A percentile compares a stretch with the other conserved stretches of the same genome.
phyloP scores from a whole-genome alignment of 2,888 invertebrate species.

The Trissonchulus sp. region DNA sequence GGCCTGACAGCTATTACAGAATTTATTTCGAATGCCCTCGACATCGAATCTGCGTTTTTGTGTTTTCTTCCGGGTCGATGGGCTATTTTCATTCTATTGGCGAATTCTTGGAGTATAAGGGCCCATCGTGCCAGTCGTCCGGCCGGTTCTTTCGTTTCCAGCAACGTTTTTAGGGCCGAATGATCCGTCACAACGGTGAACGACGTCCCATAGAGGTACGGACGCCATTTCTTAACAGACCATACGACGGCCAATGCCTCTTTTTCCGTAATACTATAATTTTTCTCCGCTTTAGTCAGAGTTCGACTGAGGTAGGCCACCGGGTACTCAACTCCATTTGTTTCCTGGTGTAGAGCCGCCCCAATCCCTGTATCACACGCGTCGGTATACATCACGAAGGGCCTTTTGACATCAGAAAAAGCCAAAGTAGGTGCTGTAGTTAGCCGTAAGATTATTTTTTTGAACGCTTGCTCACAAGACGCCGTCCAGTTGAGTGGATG shows the following conservation, averaged over 20 bases:
- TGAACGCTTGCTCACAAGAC: background rate
- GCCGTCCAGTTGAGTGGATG: background rate
- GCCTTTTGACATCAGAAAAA: slow-evolving; percentile 9
- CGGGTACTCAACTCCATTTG: slow-evolving; percentile 3
- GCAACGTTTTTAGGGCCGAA: slow-evolving; percentile 24
- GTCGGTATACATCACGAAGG: slow-evolving; percentile 21
- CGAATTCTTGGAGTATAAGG: slow-evolving; percentile 4
- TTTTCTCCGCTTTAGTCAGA: slow-evolving; percentile 24
- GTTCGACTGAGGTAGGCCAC: slow-evolving; percentile 32
- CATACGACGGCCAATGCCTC: slow-evolving; percentile 35
- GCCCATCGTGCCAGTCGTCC: slow-evolving; percentile 13
- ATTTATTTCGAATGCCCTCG: too few species aligned
- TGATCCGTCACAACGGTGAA: slow-evolving; percentile 26
- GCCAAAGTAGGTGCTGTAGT: too few species aligned
- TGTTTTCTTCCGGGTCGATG: background rate
- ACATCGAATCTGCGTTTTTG: slow-evolving; percentile 14
- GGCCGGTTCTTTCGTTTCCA: background rate
- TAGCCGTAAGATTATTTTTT: background rate
- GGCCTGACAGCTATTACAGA: too few species aligned
- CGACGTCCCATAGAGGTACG: slow-evolving; percentile 7
- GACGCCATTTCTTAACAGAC: slow-evolving; percentile 30
- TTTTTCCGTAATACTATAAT: slow-evolving; percentile 33
- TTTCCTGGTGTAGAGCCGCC: too few species aligned
- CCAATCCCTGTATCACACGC: too few species aligned
- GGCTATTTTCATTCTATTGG: background rate